Evolutionary conservation across 2,113 vertebrate species (phyloP).

Genomic region (Corydoras sp.): DNA sequence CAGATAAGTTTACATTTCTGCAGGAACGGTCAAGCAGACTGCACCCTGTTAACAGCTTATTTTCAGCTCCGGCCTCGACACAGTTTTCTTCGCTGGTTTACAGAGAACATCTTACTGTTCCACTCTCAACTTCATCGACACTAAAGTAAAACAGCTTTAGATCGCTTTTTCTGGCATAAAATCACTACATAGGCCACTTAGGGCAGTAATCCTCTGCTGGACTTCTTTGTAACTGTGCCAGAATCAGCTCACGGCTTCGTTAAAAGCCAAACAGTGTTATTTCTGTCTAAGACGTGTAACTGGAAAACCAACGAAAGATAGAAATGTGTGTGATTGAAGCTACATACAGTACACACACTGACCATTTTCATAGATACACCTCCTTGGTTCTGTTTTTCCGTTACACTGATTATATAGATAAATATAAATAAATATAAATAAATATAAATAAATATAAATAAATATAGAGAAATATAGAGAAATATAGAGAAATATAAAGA

Average conservation of each 20-base stretch:
- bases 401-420: too few relatives aligned
- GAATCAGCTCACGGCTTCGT: slow-evolving; percentile 19
- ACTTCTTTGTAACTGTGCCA: neutral
- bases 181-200: slow-evolving; percentile 11
- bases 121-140: neutral
- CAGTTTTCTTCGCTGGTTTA: slow-evolving; percentile 11
- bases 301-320: neutral
- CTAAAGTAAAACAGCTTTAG: slow-evolving; percentile 19
- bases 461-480: too few relatives aligned
- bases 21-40: neutral
- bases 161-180: slow-evolving; percentile 19
- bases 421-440: too few relatives aligned
- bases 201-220: neutral
- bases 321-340: too few relatives aligned
- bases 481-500: too few relatives aligned
- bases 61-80: neutral
- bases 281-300: slow-evolving; percentile 42
- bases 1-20: slow-evolving; percentile 37
- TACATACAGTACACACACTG: too few relatives aligned
- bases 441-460: too few relatives aligned
- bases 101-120: neutral
- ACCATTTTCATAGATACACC: too few relatives aligned
- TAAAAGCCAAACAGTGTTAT: slow-evolving; percentile 28
- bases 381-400: too few relatives aligned
- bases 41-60: neutral